Evolutionary conservation across 2,888 invertebrate genomes (phyloP), one percentile per base, ranked within the genome.

Genomic region (Xestobium rufovillosum): DNA sequence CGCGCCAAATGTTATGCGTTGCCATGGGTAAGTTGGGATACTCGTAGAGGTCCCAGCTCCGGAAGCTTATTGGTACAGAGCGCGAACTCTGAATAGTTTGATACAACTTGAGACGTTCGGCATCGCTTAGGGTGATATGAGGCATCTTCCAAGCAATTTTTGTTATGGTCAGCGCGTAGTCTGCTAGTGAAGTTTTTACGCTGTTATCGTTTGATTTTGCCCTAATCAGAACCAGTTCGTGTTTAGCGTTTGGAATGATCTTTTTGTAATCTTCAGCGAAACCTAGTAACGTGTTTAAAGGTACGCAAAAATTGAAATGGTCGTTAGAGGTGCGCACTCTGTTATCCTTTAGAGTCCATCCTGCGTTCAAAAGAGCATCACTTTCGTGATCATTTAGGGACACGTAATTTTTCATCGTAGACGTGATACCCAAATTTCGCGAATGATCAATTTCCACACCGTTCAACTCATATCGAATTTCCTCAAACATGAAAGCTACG

Each of bases 41-140:
- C 45, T 60, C 58, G 43, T 59, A 57, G 13, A 64, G 30, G 33
- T 62, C 59, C 61, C 61, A 63, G 15, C 51, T 57, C 38, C 63
- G 40, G 41, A 60, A 62, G 46, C 34, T 15, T n/a, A 43, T 42
- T 25, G 36, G 28, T 25, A 47, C 19, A 23, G 41, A 16, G 28
- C 12, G 34, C 15, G 14, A 17, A 36, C 26, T 39, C 38, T 45
- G 31, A 33, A 43, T 39, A 23, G 19, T 38, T 36, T 39, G 23
- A 19, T 36, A 41, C 15, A 45, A 25, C 25, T 38, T 41, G 12
- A 51, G 34, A 34, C 44, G 44, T 41, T 48, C 44, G 11, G 25
- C 14, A 45, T 51, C 49, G 19, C 19, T 36, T 11, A 44, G 33
- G 23, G 11, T 28, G 12, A 48, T 44, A 34, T 48, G 45, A 12